Conservation (phyloP, 2,797 vertebrate species). For the Anguilla marmorata region DNA sequence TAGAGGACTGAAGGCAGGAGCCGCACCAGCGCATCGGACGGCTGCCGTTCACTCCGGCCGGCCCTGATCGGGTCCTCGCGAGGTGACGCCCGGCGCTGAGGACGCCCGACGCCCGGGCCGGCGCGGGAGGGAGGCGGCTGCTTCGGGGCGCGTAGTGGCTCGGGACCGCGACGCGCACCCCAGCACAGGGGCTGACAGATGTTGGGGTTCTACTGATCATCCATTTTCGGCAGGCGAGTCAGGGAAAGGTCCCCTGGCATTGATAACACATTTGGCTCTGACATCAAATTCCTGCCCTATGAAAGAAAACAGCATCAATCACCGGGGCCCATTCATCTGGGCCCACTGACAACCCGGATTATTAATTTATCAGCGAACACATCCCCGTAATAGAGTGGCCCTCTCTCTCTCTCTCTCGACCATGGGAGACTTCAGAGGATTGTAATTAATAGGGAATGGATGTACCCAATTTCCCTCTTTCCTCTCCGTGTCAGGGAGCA, state of each 20-base stretch:
- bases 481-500: conserved; percentile 75
- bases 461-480: conserved; percentile 81
- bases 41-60: not conserved
- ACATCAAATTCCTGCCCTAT: conserved; percentile 92
- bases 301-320: conserved; percentile 90
- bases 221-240: conserved; percentile 93
- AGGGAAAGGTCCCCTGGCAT: conserved; percentile 95
- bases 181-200: conserved; percentile 96
- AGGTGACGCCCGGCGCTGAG: not conserved
- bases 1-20: not conserved
- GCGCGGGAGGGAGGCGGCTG: not conserved
- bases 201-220: conserved; percentile 75
- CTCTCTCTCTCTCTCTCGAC: conserved; percentile 63
- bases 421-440: conserved; percentile 79
- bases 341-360: conserved; percentile 76
- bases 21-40: not conserved
- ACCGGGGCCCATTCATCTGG: conserved; percentile 78
- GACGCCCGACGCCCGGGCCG: not conserved
- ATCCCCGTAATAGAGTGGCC: conserved; percentile 73
- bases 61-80: not conserved
- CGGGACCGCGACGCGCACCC: conserved; percentile 95
- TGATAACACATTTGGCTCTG: conserved; percentile 96
- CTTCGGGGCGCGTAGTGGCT: conserved; percentile 89
- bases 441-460: conserved; percentile 85
- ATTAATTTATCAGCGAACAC: conserved; percentile 83